Percentiles rank a stretch among this genome's conserved stretches.
Evolutionary conservation across 2,113 vertebrate species (phyloP).

Genomic region (Entosphenus tridentatus): DNA sequence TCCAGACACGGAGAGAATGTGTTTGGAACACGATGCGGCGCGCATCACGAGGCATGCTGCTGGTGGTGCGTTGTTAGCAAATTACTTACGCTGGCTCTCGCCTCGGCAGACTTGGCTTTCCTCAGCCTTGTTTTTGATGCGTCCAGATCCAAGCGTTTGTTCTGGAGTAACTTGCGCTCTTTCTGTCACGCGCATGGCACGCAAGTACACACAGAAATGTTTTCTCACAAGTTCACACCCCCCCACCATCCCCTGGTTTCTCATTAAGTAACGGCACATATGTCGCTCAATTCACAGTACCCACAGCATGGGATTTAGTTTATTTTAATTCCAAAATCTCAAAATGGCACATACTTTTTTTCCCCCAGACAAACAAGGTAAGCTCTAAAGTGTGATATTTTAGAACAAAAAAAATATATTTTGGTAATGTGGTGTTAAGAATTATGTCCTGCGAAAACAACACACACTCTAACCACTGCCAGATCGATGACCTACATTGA

Average conservation of each 20-base stretch:
- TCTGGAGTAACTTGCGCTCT: conserved; percentile 79
- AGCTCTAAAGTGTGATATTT: background rate
- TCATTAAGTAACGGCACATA: too few relatives aligned
- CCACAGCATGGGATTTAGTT: background rate
- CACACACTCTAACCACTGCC: too few relatives aligned
- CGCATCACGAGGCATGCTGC: too few relatives aligned
- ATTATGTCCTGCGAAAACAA: too few relatives aligned
- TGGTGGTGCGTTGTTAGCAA: too few relatives aligned
- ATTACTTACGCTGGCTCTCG: conserved; percentile 54
- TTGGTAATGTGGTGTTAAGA: conserved; percentile 1
- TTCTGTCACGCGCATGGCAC: conserved; percentile 28
- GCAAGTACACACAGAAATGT: too few relatives aligned
- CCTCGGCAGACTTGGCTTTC: conserved; percentile 72
- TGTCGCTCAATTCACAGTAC: too few relatives aligned
- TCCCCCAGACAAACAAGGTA: background rate
- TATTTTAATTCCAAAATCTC: background rate
- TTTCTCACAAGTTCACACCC: too few relatives aligned
- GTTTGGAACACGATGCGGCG: too few relatives aligned
- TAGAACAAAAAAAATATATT: conserved; percentile 8
- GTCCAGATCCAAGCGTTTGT: conserved; percentile 84
- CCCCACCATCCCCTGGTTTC: too few relatives aligned
- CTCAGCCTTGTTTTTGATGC: conserved; percentile 84
- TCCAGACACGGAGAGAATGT: too few relatives aligned
- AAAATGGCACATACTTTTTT: background rate
- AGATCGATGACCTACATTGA: too few relatives aligned